These are phyloP conservation scores for Trypoxylon attenuatum DNA, from an alignment of 2,888 invertebrate species.

Conservation along the genomic window DNA sequence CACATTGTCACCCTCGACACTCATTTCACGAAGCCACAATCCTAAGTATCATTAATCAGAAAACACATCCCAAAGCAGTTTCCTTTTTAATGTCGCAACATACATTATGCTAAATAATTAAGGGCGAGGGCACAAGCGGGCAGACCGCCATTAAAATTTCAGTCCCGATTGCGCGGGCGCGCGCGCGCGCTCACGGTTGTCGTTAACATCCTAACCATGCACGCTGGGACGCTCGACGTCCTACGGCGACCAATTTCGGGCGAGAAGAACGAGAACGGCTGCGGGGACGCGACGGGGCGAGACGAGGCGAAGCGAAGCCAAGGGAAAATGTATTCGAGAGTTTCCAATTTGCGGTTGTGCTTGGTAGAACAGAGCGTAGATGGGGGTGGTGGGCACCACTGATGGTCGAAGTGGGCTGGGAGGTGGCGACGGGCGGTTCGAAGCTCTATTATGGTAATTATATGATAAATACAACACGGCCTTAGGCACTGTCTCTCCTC, in stretches of 20 bases:
- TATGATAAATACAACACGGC: conserved; percentile 75
- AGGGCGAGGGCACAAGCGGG: no score
- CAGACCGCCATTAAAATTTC: no score
- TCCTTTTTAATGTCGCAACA: no score
- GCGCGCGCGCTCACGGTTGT: background rate
- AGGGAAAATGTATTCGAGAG: conserved; percentile 69
- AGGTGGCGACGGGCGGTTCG: conserved; percentile 56
- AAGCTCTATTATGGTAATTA: conserved; percentile 74
- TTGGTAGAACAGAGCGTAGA: conserved; percentile 45
- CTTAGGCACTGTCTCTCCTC: conserved; percentile 67
- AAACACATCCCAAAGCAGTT: no score
- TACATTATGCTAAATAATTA: conserved; percentile 53
- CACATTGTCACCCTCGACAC: no score
- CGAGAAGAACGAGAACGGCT: conserved; percentile 46
- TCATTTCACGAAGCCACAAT: no score
- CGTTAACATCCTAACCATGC: conserved; percentile 15
- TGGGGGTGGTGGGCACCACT: conserved; percentile 1
- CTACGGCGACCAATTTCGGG: conserved; percentile 50
- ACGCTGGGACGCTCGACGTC: conserved; percentile 39
- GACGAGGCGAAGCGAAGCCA: conserved; percentile 30
- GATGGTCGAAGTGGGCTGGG: conserved; percentile 32
- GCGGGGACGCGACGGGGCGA: no score
- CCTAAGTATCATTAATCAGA: no score
- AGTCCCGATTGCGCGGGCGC: background rate
- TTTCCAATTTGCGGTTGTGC: conserved; percentile 72